Conservation (phyloP, 1,140 invertebrate genomes). For the Cephus cinctus region DNA sequence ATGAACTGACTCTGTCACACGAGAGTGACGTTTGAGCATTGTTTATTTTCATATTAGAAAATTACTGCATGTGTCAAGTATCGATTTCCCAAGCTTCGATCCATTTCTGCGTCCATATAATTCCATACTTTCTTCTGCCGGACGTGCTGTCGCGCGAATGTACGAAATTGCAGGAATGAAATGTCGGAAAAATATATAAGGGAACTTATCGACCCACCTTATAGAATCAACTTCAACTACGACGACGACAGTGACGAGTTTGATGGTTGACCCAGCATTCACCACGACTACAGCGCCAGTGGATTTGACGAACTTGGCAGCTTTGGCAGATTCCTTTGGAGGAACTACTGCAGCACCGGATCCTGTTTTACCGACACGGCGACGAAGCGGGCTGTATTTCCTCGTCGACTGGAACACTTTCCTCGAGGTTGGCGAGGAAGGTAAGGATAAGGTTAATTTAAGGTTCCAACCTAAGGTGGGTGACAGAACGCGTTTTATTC, state of each 20-base stretch:
- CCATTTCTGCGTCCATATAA: too few relatives aligned
- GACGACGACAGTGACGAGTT: neutral
- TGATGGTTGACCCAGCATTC: conserved; percentile 1
- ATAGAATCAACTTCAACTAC: neutral
- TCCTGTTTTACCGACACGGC: conserved; percentile 61
- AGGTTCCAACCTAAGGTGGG: conserved; percentile 77
- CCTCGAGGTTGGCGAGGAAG: conserved; percentile 75
- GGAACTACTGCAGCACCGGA: conserved; percentile 58
- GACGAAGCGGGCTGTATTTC: conserved; percentile 77
- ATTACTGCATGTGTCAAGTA: too few relatives aligned
- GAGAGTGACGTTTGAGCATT: too few relatives aligned
- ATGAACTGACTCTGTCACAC: too few relatives aligned
- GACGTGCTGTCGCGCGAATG: too few relatives aligned
- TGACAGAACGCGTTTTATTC: conserved; percentile 72
- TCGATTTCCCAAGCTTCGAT: too few relatives aligned
- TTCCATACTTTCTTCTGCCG: too few relatives aligned
- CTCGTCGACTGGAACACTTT: conserved; percentile 83
- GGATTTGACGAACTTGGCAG: conserved; percentile 53
- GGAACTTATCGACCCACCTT: conserved; percentile 3
- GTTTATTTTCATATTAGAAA: too few relatives aligned
- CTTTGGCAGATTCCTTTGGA: conserved; percentile 76
- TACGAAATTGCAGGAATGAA: neutral
- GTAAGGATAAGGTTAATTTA: conserved; percentile 72
- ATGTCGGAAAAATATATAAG: too few relatives aligned
- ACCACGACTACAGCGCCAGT: conserved; percentile 9